Percentiles rank a stretch among this genome's conserved stretches.
These are phyloP conservation scores for Phymatocera aterrima DNA, from an alignment of 2,888 invertebrate species.

Conservation along the genomic window DNA sequence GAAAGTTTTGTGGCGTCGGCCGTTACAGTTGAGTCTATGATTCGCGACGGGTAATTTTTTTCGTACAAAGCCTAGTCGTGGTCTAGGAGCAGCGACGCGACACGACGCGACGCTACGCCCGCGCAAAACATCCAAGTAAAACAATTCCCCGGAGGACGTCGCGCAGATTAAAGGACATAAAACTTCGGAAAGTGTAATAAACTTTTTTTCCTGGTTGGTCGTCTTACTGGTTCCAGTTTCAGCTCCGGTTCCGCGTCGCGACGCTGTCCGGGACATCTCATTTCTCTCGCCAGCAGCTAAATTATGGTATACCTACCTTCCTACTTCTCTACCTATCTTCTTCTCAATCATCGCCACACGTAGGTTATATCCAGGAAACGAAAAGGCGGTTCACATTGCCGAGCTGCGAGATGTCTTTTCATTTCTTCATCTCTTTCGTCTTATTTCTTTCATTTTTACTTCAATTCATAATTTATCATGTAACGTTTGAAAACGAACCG, in stretches of 20 bases:
- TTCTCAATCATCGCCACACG: background rate
- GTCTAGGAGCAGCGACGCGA: conserved; percentile 2
- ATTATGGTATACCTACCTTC: conserved; percentile 19
- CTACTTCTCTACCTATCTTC: background rate
- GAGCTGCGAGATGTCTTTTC: background rate
- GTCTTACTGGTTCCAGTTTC: conserved; percentile 39
- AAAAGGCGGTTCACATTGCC: background rate
- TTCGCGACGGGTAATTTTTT: conserved; percentile 38
- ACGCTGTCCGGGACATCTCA: conserved; percentile 40
- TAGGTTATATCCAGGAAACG: conserved; percentile 25
- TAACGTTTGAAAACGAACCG: background rate
- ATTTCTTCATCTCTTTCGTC: no score
- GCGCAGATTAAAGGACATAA: conserved; percentile 63
- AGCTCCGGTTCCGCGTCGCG: conserved; percentile 33
- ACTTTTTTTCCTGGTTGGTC: conserved; percentile 48
- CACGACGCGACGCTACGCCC: background rate
- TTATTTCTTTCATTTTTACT: background rate
- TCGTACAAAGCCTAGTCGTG: background rate
- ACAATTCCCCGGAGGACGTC: conserved; percentile 56
- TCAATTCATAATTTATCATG: background rate
- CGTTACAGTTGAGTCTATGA: conserved; percentile 36
- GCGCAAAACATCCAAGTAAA: conserved; percentile 54
- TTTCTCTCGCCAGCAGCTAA: conserved; percentile 40
- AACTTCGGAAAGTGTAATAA: conserved; percentile 61
- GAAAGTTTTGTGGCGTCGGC: conserved; percentile 20